A percentile compares a stretch with the other conserved stretches of the same genome.
phyloP scores from a whole-genome alignment of 2,888 invertebrate genomes.

The Cheilosia variabilis region DNA sequence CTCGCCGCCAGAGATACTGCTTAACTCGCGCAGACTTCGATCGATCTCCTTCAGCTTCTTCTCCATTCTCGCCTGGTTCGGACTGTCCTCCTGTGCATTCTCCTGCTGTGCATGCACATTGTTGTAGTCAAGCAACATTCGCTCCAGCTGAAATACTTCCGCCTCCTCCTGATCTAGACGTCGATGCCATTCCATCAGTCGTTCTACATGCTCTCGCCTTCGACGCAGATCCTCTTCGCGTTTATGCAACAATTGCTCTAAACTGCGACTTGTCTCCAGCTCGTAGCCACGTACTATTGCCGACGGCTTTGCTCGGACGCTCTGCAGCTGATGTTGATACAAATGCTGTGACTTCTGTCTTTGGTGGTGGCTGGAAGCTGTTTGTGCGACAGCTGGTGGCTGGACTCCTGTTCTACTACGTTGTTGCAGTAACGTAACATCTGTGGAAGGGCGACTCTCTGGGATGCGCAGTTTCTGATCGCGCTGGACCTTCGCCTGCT shows the following conservation, averaged over 20 bases:
- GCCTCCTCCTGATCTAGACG: conserved; percentile 85
- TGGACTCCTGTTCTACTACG: conserved; percentile 51
- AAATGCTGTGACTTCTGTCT: conserved; percentile 22
- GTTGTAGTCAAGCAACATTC: conserved; percentile 78
- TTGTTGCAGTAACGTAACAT: conserved; percentile 62
- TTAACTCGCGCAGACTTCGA: conserved; percentile 79
- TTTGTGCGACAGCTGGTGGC: conserved; percentile 49
- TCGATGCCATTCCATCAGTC: conserved; percentile 85
- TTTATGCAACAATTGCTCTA: conserved; percentile 82
- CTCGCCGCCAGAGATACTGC: conserved; percentile 77
- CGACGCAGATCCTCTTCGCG: conserved; percentile 84
- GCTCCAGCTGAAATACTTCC: conserved; percentile 84
- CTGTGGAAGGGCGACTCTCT: conserved; percentile 62
- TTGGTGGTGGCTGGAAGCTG: conserved; percentile 38
- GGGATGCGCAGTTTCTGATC: conserved; percentile 68
- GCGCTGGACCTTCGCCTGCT: conserved; percentile 66
- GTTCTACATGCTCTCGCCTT: conserved; percentile 84
- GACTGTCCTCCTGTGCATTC: conserved; percentile 10
- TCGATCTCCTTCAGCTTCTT: conserved; percentile 80
- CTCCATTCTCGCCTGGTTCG: conserved; percentile 77
- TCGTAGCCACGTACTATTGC: conserved; percentile 78
- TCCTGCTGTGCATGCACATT: conserved; percentile 76
- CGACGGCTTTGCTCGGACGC: conserved; percentile 66
- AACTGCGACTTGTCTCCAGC: conserved; percentile 77
- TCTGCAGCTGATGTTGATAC: conserved; percentile 39